Conservation (phyloP, 2,888 invertebrate genomes). For the Noctua fimbriata region DNA sequence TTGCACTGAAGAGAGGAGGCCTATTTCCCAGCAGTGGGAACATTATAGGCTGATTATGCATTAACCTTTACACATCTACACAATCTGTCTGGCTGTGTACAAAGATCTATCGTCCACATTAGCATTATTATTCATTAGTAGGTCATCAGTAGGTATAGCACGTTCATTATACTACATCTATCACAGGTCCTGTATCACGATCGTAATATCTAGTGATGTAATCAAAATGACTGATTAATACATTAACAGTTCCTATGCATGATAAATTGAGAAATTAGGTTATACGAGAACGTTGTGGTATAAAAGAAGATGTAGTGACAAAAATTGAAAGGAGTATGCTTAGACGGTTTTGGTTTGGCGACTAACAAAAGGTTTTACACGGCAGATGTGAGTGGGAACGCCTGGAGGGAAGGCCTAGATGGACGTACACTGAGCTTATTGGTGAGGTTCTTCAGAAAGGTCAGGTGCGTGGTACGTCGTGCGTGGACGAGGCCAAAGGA, state of each 20-base stretch:
- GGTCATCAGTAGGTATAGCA: slow-evolving; percentile 1
- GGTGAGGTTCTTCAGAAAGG: too few species aligned
- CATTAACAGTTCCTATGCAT: background rate
- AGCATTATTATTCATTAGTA: slow-evolving; percentile 35
- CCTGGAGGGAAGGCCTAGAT: background rate
- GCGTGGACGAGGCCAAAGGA: too few species aligned
- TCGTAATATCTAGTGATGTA: slow-evolving; percentile 1
- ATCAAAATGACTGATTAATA: slow-evolving; percentile 15
- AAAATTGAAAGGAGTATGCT: too few species aligned
- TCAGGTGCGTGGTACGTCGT: too few species aligned
- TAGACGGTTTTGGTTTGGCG: background rate
- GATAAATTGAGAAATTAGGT: background rate
- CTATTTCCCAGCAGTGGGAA: too few species aligned
- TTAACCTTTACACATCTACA: background rate
- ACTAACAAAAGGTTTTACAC: background rate
- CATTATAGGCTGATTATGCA: too few species aligned
- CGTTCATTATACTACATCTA: slow-evolving; percentile 16
- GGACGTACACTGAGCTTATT: background rate
- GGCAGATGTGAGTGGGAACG: background rate
- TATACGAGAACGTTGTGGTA: background rate
- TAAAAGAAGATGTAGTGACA: background rate
- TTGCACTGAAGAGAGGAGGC: too few species aligned
- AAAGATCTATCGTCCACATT: slow-evolving; percentile 4
- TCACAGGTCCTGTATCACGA: slow-evolving; percentile 10
- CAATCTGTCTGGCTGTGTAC: background rate